Base-by-base conservation (phyloP, 1,140 invertebrate genomes). In the Acyrthosiphon pisum region DNA sequence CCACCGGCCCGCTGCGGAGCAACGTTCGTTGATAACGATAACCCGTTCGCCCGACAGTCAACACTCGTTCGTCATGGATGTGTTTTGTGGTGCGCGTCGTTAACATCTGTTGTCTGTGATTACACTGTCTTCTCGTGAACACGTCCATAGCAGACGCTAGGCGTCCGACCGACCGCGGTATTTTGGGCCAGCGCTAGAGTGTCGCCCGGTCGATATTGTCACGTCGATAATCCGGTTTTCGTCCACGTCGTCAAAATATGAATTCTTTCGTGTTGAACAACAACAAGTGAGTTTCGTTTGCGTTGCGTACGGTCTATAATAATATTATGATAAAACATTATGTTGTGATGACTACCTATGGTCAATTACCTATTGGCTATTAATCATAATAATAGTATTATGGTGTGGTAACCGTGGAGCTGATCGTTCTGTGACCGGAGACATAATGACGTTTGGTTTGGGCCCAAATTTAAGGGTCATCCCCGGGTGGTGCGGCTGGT, bases 191-290 rank as follows among this genome's bases (percentile, higher is more conserved):
- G 60, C 14, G 30, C 60, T n/a, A n/a, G 30, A 68, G 30, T n/a
- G 11, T 1, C 14, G 30, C 60, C 60, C 11, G 60, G 60, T 30
- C n/a, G n/a, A 68, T 18, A n/a, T 60, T 60, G 11, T 68, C 30
- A 14, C 60, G 30, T n/a, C 30, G 60, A n/a, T 18, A n/a, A n/a
- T 76, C 14, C 60, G 60, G 8, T 3, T 76, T 76, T 76, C 18
- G n/a, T 76, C 60, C 30, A 76, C 60, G 60, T 76, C 60, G 60
- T 76, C n/a, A 76, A 76, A 41, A 18, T n/a, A 76, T 76, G 60
- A 76, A 76, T 76, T 76, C 60, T 30, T 76, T 76, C 14, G 60
- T 76, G 60, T n/a, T 76, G 60, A 76, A 76, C n/a, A 76, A 76
- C 60, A n/a, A 76, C 14, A 76, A 76, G 60, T 76, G n/a, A 76